Percentiles rank a stretch among this genome's conserved stretches.
Conservation (phyloP, 1,140 invertebrate genomes). For the Saccostrea glomerata region DNA sequence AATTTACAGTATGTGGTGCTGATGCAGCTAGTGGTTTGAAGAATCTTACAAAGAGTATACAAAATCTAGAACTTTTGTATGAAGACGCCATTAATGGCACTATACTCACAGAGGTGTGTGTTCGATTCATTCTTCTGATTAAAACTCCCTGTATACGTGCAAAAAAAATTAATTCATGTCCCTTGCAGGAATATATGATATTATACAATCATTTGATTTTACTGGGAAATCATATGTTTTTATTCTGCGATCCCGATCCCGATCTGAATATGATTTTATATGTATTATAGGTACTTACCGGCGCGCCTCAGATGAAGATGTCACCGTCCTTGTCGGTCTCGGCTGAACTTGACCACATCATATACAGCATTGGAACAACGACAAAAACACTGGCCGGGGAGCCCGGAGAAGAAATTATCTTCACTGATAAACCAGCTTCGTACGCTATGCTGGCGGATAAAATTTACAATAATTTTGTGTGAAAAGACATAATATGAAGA, state of each 20-base stretch:
- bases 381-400: not conserved
- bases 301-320: not conserved
- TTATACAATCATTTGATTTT: too few relatives aligned
- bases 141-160: too few relatives aligned
- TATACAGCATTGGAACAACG: slow-evolving; percentile 6
- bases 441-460: slow-evolving; percentile 6
- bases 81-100: slow-evolving; percentile 17
- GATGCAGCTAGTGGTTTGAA: not conserved
- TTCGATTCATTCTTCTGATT: not conserved
- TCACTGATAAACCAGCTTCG: slow-evolving; percentile 6
- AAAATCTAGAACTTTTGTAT: not conserved
- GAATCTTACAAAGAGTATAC: not conserved
- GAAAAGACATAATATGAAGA: not conserved
- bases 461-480: not conserved
- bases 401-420: not conserved
- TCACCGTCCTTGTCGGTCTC: not conserved
- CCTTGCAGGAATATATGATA: not conserved
- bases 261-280: not conserved
- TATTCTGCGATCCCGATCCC: too few relatives aligned
- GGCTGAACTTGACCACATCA: not conserved
- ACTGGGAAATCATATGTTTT: too few relatives aligned
- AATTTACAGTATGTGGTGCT: not conserved
- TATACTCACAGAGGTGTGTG: not conserved
- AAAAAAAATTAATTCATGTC: too few relatives aligned
- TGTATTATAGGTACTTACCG: not conserved